phyloP scores from a whole-genome alignment of 2,113 vertebrate genomes.

The Podocnemis expansa region DNA sequence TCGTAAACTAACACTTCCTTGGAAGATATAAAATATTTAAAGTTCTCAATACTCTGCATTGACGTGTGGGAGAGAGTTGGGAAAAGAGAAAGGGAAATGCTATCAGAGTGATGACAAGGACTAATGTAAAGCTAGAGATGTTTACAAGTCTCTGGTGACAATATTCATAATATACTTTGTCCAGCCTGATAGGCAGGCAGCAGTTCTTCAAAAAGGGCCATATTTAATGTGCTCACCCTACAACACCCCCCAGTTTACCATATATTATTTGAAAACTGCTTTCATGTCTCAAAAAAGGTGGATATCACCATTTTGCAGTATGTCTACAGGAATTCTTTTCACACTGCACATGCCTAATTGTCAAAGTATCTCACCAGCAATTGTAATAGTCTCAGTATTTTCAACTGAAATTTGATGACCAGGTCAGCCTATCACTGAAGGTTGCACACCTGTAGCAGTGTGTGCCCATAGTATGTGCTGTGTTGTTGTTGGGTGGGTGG shows the following conservation, averaged over 20 bases:
- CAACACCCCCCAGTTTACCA: too few species aligned
- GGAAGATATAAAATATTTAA: neutral
- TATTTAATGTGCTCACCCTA: too few species aligned
- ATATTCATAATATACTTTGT: neutral
- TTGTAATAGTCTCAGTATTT: too few species aligned
- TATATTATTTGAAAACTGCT: too few species aligned
- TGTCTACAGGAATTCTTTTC: too few species aligned
- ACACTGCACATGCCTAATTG: too few species aligned
- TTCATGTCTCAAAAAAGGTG: neutral
- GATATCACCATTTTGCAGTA: neutral
- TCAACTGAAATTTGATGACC: too few species aligned
- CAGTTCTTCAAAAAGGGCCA: neutral
- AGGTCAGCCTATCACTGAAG: too few species aligned
- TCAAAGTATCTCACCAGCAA: too few species aligned
- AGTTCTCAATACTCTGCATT: neutral
- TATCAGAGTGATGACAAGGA: neutral
- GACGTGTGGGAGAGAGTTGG: accelerated
- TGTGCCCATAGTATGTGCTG: too few species aligned
- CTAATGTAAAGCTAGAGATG: neutral
- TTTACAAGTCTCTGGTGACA: neutral
- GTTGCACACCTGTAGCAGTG: too few species aligned
- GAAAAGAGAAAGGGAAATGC: neutral
- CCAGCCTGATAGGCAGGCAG: neutral
- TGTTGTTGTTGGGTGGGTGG: too few species aligned
- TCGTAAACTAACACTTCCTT: neutral